Base-by-base conservation (phyloP, 2,113 vertebrate species). In the Antigone vipio region DNA sequence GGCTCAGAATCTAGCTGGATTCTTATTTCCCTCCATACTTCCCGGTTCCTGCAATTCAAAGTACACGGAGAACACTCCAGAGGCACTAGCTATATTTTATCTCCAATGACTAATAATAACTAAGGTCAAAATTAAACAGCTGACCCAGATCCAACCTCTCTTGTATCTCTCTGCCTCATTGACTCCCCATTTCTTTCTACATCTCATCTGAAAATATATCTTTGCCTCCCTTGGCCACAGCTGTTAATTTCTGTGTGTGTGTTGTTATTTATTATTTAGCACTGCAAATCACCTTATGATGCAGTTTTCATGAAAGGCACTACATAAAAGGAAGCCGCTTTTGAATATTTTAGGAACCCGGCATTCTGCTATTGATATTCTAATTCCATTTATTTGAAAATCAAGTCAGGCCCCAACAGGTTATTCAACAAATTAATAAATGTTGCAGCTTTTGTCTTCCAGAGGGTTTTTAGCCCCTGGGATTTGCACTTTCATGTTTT, bases 221-320 rank as follows among this genome's bases (percentile, higher is more conserved):
- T 91, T 92, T 78, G 66, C 89, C 92, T 96, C 69, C 79, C 91
- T 85, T 27, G 88, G 73, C 71, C 93, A 64, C 87, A 93, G 92
- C 91, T 96, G 89, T 93, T 97, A 92, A 94, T 97, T 94, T 71
- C 73, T 88, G 0, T 75, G 53, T 71, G 72, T 75, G 77, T 97
- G 90, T 91, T 97, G 94, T 96, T 97, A 95, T 97, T 97, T 97
- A 97, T 97, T 96, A 96, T 97, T 97, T 97, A 97, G 94, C 75
- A 60, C 91, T 81, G 94, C 88, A 92, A 95, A 97, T 81, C 89
- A 95, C 96, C 94, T 95, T 62, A 59, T 85, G 93, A 84, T 85
- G 85, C 89, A 77, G 79, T 75, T 95, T 93, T 86, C 88, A 88
- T 92, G 94, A 97, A 96, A 97, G 92, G 75, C 81, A 85, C 80